Conservation (phyloP, 1,140 invertebrate species). For the Camponotus floridanus region DNA sequence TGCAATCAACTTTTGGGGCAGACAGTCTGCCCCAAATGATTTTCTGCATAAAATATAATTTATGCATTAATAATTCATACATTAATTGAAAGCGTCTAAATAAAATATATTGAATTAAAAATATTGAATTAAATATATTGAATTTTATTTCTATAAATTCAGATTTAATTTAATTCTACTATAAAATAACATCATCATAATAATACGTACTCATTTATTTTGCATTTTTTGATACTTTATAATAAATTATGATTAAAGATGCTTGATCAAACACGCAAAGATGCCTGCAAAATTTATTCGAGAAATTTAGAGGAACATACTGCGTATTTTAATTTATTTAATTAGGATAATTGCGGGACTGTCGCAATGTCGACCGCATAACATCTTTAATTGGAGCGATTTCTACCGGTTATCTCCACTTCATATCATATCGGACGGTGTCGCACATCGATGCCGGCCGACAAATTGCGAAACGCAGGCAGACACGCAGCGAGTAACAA, state of each 20-base stretch:
- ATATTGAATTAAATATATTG: slow-evolving; percentile 15
- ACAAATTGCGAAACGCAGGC: slow-evolving; percentile 59
- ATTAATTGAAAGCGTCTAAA: neutral
- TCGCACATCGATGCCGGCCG: slow-evolving; percentile 34
- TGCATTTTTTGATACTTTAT: neutral
- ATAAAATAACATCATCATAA: neutral
- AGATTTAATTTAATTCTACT: neutral
- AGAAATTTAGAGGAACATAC: neutral
- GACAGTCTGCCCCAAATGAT: too few species aligned
- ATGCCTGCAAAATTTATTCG: neutral
- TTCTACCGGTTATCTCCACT: neutral
- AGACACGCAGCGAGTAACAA: slow-evolving; percentile 63
- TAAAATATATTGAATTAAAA: too few species aligned
- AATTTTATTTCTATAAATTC: neutral
- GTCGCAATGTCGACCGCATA: too few species aligned
- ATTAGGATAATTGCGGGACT: neutral
- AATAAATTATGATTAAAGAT: slow-evolving; percentile 12
- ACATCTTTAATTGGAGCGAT: neutral
- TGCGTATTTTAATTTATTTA: neutral
- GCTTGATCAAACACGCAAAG: neutral
- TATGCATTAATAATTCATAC: too few species aligned
- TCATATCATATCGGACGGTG: slow-evolving; percentile 29
- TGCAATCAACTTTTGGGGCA: neutral
- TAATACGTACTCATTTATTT: neutral
- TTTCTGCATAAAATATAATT: neutral